These are phyloP conservation scores for Schizothorax lantsangensis DNA, from an alignment of 2,797 vertebrate genomes.

Conservation along the genomic window DNA sequence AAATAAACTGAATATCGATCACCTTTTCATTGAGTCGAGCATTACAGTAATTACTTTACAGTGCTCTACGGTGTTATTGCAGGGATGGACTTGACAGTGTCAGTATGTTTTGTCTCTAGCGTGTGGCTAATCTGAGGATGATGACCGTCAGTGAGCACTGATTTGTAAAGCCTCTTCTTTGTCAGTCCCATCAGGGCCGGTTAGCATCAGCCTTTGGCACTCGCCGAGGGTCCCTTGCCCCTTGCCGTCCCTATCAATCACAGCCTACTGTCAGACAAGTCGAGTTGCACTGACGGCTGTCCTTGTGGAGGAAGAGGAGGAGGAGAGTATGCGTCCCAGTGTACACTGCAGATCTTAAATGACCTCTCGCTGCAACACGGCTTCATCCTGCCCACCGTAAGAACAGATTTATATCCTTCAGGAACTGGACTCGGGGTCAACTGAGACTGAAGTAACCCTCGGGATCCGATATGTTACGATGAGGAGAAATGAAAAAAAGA, in stretches of 20 bases:
- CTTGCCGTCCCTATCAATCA: constrained; percentile 49
- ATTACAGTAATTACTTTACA: constrained; percentile 4
- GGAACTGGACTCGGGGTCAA: neutral
- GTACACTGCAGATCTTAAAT: constrained; percentile 24
- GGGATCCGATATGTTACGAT: neutral
- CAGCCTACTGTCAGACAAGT: constrained; percentile 13
- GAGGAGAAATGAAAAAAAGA: constrained; percentile 1
- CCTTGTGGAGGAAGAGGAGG: constrained; percentile 40
- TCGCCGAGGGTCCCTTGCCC: constrained; percentile 24
- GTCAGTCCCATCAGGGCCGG: constrained; percentile 43
- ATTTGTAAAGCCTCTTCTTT: constrained; percentile 37
- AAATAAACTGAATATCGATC: neutral
- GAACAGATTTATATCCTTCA: constrained; percentile 14
- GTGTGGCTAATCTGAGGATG: constrained; percentile 36
- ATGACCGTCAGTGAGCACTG: constrained; percentile 31
- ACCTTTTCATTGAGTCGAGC: neutral
- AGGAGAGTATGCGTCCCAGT: neutral
- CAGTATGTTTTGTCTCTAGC: constrained; percentile 42
- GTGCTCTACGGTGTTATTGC: neutral
- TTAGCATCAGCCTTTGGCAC: constrained; percentile 52
- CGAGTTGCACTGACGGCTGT: constrained; percentile 39
- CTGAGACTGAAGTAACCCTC: neutral
- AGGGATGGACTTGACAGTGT: constrained; percentile 17
- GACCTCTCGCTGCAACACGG: constrained; percentile 5
- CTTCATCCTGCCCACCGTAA: neutral